Evolutionary conservation across 2,888 invertebrate genomes (phyloP), one percentile per base, ranked within the genome.

Genomic region (Lampropteryx suffumata): DNA sequence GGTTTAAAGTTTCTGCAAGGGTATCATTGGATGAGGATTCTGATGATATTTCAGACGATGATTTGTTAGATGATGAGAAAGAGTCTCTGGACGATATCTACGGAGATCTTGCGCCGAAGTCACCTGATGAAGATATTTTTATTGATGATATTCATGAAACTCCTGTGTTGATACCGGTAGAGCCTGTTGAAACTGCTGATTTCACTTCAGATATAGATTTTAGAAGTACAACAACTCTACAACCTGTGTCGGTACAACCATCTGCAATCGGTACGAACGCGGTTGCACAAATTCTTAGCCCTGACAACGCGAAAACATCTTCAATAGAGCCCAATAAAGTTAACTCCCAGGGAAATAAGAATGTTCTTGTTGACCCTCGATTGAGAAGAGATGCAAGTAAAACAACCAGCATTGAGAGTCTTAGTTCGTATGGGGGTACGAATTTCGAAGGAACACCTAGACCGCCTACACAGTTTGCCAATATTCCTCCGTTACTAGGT

Each of bases 81-180:
- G 33, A 47, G 28, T 60, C 69, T 30, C 26, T 65, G 6, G 68
- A 72, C 50, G 78, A 80, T 51, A 57, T 82, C 44, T 83, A 80
- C 53, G 59, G 52, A 14, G 72, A 81, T 62, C 72, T 85, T 4
- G 87, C 77, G 17, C 88, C 90, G 2, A 80, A 83, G 64, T 89
- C 90, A 9, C 89, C 88, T 10, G 89, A 89, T 55, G 61, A 70
- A 37, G 82, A 83, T 14, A 70, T 73, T 10, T 65, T 64, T 12
- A 61, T 55, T 43, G 69, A 72, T 57, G 33, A 48, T 21, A 1
- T 29, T 7, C 35, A 44, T 34, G 29, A 17, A 28, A 62, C 75
- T 28, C 88, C 89, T n/a, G 71, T 88, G 11, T 82, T 89, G 50
- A 89, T 87, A 65, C 88, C 89, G 1, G 70, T 54, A 17, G 87